Percentiles rank a stretch among this genome's conserved stretches.
These are phyloP conservation scores for Brienomyrus longianalis DNA, from an alignment of 2,113 vertebrate species.

Conservation along the genomic window DNA sequence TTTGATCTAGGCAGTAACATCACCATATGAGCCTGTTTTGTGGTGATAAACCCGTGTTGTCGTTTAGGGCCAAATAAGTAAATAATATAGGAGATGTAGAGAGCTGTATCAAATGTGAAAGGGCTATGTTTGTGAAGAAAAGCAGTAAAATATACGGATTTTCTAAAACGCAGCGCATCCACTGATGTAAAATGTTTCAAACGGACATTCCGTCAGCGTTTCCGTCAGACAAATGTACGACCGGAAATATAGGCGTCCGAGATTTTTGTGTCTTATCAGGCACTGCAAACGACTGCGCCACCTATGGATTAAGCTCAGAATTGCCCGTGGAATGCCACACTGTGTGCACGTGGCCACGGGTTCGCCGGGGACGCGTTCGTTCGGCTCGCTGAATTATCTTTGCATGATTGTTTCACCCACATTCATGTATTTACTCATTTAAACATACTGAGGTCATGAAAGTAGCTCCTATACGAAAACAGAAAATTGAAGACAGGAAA, in stretches of 20 bases:
- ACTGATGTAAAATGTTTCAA: neutral
- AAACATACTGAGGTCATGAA: neutral
- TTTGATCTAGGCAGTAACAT: neutral
- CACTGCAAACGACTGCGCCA: neutral
- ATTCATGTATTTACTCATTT: neutral
- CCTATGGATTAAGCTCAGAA: neutral
- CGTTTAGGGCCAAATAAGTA: neutral
- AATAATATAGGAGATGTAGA: neutral
- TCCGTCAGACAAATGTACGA: neutral
- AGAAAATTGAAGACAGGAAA: constrained; percentile 12
- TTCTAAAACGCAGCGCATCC: neutral
- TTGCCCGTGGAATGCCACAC: neutral
- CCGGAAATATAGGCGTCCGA: neutral
- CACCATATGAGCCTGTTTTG: neutral
- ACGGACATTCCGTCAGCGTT: neutral
- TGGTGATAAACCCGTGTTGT: neutral
- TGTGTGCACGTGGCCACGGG: neutral
- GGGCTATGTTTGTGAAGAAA: neutral
- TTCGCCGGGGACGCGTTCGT: no score
- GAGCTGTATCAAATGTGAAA: neutral
- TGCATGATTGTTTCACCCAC: neutral
- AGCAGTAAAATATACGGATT: neutral
- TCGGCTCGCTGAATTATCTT: neutral
- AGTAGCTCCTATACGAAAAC: neutral
- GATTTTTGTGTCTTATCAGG: neutral